Evolutionary conservation across 2,113 vertebrate species (phyloP).

Genomic region (Cyanoramphus novaezelandiae): DNA sequence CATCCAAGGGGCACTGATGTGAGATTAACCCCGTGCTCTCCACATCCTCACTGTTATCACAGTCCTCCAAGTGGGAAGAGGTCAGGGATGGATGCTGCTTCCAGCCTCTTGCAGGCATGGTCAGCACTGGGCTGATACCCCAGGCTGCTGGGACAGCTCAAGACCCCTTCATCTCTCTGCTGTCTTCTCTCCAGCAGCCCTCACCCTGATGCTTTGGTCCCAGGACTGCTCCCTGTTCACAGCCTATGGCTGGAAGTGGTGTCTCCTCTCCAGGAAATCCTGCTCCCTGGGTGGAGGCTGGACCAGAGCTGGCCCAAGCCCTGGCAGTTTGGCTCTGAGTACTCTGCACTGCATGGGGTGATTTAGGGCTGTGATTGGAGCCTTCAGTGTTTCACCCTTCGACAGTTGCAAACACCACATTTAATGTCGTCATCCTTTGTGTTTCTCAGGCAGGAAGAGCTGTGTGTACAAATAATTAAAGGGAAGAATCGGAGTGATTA

Average conservation of each 20-base stretch:
- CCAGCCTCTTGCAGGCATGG: not conserved
- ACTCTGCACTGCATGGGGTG: not conserved
- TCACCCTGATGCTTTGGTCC: not conserved
- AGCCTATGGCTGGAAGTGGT: not conserved
- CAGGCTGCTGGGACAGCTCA: fast-evolving
- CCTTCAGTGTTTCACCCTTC: not conserved
- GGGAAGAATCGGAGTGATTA: slow-evolving; percentile 78
- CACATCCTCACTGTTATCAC: not conserved
- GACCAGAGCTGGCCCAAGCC: not conserved
- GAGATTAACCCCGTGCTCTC: not conserved
- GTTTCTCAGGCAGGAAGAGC: slow-evolving; percentile 58
- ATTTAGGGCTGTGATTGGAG: not conserved
- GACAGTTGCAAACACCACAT: not conserved
- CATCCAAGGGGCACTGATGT: not conserved
- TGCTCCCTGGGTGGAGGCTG: not conserved
- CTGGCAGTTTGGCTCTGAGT: not conserved
- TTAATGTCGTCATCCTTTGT: slow-evolving; percentile 12
- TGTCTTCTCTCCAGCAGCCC: not conserved
- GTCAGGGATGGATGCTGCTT: not conserved
- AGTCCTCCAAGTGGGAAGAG: not conserved
- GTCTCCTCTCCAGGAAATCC: not conserved
- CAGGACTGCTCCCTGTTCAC: not conserved
- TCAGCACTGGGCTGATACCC: not conserved
- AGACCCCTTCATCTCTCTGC: not conserved
- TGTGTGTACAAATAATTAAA: slow-evolving; percentile 83